Conservation (phyloP, 2,888 invertebrate species). For the Neoascia interrupta region DNA sequence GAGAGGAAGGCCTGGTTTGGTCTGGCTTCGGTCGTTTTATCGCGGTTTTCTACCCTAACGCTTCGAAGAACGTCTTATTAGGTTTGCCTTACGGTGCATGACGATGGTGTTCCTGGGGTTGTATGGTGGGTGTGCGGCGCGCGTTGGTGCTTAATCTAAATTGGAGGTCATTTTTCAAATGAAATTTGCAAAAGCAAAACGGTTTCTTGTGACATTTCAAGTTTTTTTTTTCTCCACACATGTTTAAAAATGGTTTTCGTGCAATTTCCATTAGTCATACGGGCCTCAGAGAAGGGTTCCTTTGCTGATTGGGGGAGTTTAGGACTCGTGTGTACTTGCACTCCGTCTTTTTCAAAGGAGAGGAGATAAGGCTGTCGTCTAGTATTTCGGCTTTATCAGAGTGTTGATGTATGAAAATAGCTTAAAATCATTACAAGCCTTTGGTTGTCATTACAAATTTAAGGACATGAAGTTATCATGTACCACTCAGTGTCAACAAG, state of each 20-base stretch:
- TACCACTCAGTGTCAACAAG: no score
- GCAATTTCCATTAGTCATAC: slow-evolving; percentile 8
- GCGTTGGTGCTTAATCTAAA: slow-evolving; percentile 21
- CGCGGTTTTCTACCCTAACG: slow-evolving; percentile 34
- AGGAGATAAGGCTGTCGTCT: no score
- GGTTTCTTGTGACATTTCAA: slow-evolving; percentile 11
- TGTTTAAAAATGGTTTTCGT: slow-evolving; percentile 1
- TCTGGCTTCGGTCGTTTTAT: slow-evolving; percentile 21
- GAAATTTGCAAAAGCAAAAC: no score
- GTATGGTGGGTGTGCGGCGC: not conserved
- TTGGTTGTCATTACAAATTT: no score
- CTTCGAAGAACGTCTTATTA: slow-evolving; percentile 13
- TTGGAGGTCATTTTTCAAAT: slow-evolving; percentile 33
- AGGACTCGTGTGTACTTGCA: not conserved
- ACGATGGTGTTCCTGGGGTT: no score
- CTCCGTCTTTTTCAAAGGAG: not conserved
- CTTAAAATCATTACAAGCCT: no score
- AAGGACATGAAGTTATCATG: no score
- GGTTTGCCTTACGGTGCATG: slow-evolving; percentile 4
- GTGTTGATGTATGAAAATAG: no score
- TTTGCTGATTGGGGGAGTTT: not conserved
- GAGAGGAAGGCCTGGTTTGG: not conserved
- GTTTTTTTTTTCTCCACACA: not conserved
- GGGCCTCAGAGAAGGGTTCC: not conserved
- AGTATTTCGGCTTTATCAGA: no score